Percentiles rank a stretch among this genome's conserved stretches.
These are phyloP conservation scores for Salvelinus alpinus DNA, from an alignment of 2,113 vertebrate genomes.

Conservation along the genomic window DNA sequence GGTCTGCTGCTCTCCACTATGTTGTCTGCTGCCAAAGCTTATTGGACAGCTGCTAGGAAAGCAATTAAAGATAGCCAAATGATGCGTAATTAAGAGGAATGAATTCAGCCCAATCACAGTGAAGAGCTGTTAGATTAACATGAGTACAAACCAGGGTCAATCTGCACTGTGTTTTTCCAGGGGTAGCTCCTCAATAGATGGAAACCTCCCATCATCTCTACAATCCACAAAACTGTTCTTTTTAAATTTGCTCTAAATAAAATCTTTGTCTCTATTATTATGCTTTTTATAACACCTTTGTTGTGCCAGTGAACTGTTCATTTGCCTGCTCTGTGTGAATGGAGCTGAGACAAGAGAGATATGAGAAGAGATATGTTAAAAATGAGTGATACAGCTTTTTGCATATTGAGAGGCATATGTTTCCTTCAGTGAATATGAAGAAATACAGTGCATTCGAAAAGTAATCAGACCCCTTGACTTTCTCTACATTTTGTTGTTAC, in stretches of 20 bases:
- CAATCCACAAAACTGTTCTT: background rate
- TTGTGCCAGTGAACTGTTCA: background rate
- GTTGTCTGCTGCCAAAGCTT: constrained; percentile 21
- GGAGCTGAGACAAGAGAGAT: no score
- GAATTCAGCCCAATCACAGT: constrained; percentile 50
- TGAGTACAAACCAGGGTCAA: constrained; percentile 26
- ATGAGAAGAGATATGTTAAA: no score
- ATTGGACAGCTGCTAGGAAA: constrained; percentile 43
- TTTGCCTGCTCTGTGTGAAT: background rate
- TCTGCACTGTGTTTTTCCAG: constrained; percentile 33
- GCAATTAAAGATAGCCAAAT: constrained; percentile 60
- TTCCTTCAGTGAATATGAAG: no score
- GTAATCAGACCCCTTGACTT: no score
- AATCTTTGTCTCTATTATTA: background rate
- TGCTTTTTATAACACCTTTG: constrained; percentile 4
- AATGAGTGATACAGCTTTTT: no score
- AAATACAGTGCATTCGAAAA: no score
- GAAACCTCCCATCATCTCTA: background rate
- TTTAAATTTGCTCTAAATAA: background rate
- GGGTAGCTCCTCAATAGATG: constrained; percentile 15
- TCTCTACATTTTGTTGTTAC: no score
- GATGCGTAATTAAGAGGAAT: constrained; percentile 53
- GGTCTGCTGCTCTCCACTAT: constrained; percentile 5
- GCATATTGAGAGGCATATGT: no score
- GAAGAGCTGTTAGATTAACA: constrained; percentile 49